Evolutionary conservation across 2,797 vertebrate species (phyloP), one percentile per base, ranked within the genome.

Genomic region (Sciaenops ocellatus): DNA sequence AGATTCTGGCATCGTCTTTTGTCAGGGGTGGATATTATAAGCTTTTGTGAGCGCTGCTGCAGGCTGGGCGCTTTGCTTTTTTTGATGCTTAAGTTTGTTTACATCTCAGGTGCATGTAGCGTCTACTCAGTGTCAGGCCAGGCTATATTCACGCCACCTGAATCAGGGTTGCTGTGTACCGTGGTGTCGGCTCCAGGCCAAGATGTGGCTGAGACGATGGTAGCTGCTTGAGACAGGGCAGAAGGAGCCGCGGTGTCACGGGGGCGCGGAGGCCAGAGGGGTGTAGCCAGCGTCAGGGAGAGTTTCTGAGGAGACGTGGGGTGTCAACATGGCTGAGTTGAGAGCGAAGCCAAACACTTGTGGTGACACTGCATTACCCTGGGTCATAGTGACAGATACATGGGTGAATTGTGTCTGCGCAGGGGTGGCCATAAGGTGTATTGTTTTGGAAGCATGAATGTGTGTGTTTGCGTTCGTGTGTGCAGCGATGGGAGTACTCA

Each of bases 1-100:
- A 85, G 90, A 87, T 67, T 69, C 77, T 71, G 90, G 87, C 91
- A 87, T 90, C 73, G 47, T 70, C 65, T 88, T 92, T 82, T 71
- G 92, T 94, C 89, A 91, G 26, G 67, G 76, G 90, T 87, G 90
- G 89, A 89, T 92, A 89, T 72, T 34, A 79, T 93, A 87, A 93
- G 92, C 88, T 47, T 78, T 89, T 93, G 76, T 93, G 93, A 92
- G 87, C 59, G 73, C 87, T 76, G 92, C 93, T 89, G 84, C 85
- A 84, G 91, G 91, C 86, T 64, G 64, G 61, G 41, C 60, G n/a
- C 17, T n/a, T 18, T 16, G 46, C 10, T 69, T 72, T 79, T 76
- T 54, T 60, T 20, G 51, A 76, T 79, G 87, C 68, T 89, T 90
- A 87, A 78, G 76, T 92, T 90, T 91, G 86, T 93, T 94, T 94